These are phyloP conservation scores for Drosophila macrospina DNA, from an alignment of 2,888 invertebrate genomes.

Conservation along the genomic window DNA sequence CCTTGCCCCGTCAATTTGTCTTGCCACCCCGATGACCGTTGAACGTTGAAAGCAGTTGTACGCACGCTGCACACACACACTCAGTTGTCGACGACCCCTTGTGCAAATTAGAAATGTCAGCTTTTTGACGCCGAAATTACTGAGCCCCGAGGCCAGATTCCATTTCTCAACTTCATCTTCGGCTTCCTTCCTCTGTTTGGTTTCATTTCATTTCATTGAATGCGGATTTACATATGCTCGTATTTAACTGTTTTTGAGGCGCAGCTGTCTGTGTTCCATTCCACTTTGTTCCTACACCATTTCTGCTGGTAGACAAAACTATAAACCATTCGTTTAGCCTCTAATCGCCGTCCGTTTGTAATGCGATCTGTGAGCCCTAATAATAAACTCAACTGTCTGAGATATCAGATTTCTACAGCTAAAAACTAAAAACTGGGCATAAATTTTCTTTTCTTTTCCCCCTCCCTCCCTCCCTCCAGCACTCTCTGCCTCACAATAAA, in stretches of 20 bases:
- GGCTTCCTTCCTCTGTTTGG: background rate
- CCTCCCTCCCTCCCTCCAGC: background rate
- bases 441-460: constrained; percentile 33
- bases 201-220: constrained; percentile 18
- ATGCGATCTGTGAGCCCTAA: constrained; percentile 46
- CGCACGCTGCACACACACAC: background rate
- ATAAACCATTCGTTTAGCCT: constrained; percentile 38
- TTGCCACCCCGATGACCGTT: constrained; percentile 57
- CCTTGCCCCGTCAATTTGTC: constrained; percentile 73
- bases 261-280: constrained; percentile 52
- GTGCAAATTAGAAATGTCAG: constrained; percentile 78
- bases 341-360: constrained; percentile 51
- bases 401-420: constrained; percentile 54
- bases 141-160: constrained; percentile 61
- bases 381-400: constrained; percentile 40
- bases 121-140: constrained; percentile 78
- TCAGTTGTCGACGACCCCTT: constrained; percentile 42
- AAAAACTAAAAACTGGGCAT: constrained; percentile 51
- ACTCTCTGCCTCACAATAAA: constrained; percentile 31
- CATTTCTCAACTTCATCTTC: constrained; percentile 2
- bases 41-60: constrained; percentile 13
- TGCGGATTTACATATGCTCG: constrained; percentile 73
- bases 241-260: constrained; percentile 56
- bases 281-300: constrained; percentile 13
- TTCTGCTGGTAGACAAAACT: constrained; percentile 50